Percentiles rank a stretch among this genome's conserved stretches.
Evolutionary conservation across 2,797 vertebrate genomes (phyloP).

Genomic region (Acestrorhynchus altus): DNA sequence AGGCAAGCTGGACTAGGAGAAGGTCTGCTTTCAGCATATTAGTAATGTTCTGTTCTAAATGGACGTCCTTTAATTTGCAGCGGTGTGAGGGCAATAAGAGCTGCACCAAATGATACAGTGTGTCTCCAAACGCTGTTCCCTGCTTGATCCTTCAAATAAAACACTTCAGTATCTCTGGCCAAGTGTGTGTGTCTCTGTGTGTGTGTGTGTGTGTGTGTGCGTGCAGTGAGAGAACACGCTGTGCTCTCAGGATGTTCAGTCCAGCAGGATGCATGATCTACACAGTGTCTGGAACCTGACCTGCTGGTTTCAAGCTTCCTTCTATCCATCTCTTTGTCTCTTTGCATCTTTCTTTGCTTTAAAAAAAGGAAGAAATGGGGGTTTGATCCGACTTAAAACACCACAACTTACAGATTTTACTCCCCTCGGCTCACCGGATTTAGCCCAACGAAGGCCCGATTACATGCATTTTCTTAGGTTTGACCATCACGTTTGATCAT

Average conservation of each 20-base stretch:
- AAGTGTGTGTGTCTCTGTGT: not conserved
- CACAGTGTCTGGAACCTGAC: not conserved
- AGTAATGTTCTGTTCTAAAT: not conserved
- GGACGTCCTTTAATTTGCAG: conserved; percentile 7
- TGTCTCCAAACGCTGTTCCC: not conserved
- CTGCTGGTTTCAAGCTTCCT: not conserved
- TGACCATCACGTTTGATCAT: too few relatives aligned
- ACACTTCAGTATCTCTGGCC: conserved; percentile 1
- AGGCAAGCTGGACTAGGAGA: not conserved
- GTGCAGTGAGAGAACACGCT: conserved; percentile 2
- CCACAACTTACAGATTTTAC: too few relatives aligned
- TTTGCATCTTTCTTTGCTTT: too few relatives aligned
- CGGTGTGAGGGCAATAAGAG: not conserved
- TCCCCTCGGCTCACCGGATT: too few relatives aligned
- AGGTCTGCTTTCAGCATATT: not conserved
- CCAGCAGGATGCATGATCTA: not conserved
- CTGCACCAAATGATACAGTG: conserved; percentile 1
- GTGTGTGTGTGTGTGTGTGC: too few relatives aligned
- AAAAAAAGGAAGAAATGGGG: too few relatives aligned
- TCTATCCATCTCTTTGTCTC: too few relatives aligned
- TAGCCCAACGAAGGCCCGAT: too few relatives aligned
- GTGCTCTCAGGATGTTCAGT: conserved; percentile 16
- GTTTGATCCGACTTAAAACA: too few relatives aligned
- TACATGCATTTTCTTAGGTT: too few relatives aligned
- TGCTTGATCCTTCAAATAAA: conserved; percentile 12